Percentiles rank a stretch among this genome's conserved stretches.
Conservation (phyloP, 2,113 vertebrate species). For the Gallinago media region DNA sequence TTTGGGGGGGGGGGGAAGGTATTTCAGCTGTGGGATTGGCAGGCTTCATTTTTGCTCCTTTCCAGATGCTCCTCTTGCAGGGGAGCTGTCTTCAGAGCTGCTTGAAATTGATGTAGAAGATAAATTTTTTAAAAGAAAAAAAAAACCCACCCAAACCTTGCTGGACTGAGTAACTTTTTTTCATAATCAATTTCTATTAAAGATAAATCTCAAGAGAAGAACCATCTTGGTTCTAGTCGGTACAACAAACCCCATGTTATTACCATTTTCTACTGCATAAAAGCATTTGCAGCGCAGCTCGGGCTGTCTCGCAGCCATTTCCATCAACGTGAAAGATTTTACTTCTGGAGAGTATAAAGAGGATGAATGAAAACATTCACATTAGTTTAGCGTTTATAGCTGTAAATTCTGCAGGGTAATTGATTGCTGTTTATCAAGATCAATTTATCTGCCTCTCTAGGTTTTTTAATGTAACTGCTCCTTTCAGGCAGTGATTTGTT, state of each 20-base stretch:
- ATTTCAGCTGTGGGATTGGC: not conserved
- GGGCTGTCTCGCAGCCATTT: not conserved
- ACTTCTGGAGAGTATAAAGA: not conserved
- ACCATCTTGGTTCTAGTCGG: not conserved
- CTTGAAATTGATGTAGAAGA: not conserved
- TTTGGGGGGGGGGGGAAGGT: rapidly evolving
- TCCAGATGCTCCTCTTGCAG: not conserved
- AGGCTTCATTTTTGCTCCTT: not conserved
- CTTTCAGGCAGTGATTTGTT: not conserved
- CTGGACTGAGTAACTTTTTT: not conserved
- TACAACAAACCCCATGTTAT: not conserved
- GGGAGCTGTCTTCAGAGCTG: not conserved
- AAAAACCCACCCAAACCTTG: too few relatives aligned
- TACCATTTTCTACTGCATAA: not conserved
- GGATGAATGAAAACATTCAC: not conserved
- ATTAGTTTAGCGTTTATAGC: not conserved
- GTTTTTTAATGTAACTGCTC: not conserved
- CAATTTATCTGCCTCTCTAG: not conserved
- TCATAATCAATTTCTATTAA: not conserved
- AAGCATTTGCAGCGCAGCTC: not conserved
- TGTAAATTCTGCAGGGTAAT: not conserved
- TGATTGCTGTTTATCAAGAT: not conserved
- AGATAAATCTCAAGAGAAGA: not conserved
- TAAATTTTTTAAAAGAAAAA: not conserved
- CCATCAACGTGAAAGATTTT: not conserved